Evolutionary conservation across 2,888 invertebrate genomes (phyloP).

Genomic region (Calliopum simillimum): DNA sequence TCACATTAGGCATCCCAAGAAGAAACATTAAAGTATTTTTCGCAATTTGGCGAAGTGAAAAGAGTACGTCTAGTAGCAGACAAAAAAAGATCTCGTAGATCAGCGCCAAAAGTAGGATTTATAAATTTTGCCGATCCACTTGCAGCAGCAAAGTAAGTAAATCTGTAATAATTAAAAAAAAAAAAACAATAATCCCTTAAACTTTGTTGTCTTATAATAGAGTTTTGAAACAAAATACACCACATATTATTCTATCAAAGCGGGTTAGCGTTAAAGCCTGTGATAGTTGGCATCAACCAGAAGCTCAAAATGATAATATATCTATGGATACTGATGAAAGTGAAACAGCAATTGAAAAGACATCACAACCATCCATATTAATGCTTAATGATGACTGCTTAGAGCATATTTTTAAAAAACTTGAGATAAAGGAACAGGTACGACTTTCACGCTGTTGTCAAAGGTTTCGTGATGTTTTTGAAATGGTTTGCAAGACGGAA

Average conservation of each 20-base stretch:
- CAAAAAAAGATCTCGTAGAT: conserved; percentile 1
- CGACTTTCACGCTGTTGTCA: conserved; percentile 34
- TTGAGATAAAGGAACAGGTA: conserved; percentile 37
- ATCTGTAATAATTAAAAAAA: background rate
- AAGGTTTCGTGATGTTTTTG: conserved; percentile 35
- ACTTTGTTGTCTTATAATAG: conserved; percentile 7
- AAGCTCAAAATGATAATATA: background rate
- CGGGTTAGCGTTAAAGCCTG: conserved; percentile 37
- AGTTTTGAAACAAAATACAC: conserved; percentile 16
- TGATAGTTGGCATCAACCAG: conserved; percentile 43
- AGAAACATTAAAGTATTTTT: conserved; percentile 34
- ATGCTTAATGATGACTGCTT: conserved; percentile 43
- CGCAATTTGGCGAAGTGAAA: conserved; percentile 36
- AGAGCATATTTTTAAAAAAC: conserved; percentile 33
- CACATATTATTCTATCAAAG: conserved; percentile 26
- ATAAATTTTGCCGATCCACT: conserved; percentile 33
- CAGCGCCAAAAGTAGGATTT: conserved; percentile 37
- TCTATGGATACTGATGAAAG: conserved; percentile 19
- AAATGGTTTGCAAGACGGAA: conserved; percentile 34
- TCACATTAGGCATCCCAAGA: conserved; percentile 22
- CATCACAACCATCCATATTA: background rate
- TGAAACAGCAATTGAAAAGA: background rate
- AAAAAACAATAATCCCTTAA: conserved; percentile 16
- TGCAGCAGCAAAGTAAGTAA: conserved; percentile 38
- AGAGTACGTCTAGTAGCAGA: conserved; percentile 22